Evolutionary conservation across 2,797 vertebrate species (phyloP).

Genomic region (Setipinna tenuifilis): DNA sequence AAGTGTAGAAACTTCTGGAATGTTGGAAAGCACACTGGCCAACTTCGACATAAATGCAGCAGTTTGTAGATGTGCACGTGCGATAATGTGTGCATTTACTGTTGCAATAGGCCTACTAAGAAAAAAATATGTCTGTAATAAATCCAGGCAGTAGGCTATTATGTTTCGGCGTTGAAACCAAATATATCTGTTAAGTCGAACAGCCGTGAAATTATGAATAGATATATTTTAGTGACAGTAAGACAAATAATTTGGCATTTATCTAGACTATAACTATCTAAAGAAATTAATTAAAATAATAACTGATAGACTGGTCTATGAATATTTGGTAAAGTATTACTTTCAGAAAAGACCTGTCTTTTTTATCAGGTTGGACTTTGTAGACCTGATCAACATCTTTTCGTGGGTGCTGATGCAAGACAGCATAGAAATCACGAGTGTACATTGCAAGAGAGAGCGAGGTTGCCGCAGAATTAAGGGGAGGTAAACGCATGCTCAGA

Average conservation of each 20-base stretch:
- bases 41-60: neutral
- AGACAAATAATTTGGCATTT: too few relatives aligned
- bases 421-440: neutral
- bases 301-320: neutral
- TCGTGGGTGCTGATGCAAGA: neutral
- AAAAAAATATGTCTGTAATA: neutral
- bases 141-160: too few relatives aligned
- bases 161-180: too few relatives aligned
- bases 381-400: neutral
- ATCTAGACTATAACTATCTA: neutral
- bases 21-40: slow-evolving; percentile 40
- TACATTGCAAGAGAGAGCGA: neutral
- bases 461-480: slow-evolving; percentile 3
- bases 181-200: too few relatives aligned
- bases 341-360: neutral
- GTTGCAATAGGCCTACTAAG: neutral
- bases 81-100: neutral
- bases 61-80: neutral
- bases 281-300: neutral
- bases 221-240: too few relatives aligned
- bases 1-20: slow-evolving; percentile 59
- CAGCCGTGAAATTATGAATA: too few relatives aligned
- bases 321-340: neutral
- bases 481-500: slow-evolving; percentile 48
- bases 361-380: neutral